Conservation (phyloP, 1,140 invertebrate genomes). For the Formica exsecta region DNA sequence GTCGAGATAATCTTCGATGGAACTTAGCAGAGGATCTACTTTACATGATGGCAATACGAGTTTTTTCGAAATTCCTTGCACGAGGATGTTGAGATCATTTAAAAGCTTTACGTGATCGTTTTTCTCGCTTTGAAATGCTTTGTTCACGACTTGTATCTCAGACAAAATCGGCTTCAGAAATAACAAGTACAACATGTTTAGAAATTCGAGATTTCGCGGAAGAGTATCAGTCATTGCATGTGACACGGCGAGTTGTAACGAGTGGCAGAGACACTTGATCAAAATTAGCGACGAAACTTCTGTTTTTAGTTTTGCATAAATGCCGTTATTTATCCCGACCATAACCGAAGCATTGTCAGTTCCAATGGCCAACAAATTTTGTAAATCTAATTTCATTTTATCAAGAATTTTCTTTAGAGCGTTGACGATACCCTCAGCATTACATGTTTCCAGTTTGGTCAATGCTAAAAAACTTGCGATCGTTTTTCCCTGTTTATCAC, state of each 20-base stretch:
- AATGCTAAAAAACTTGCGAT: neutral
- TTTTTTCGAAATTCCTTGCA: conserved; percentile 11
- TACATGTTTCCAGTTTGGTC: neutral
- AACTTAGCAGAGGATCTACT: conserved; percentile 2
- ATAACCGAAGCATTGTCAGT: conserved; percentile 15
- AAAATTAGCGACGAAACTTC: conserved; percentile 1
- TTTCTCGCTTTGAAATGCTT: too few species aligned
- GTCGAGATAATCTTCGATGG: neutral
- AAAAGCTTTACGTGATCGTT: too few species aligned
- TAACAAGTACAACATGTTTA: neutral
- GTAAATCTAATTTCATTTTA: neutral
- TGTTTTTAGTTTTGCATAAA: conserved; percentile 8
- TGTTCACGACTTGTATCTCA: too few species aligned
- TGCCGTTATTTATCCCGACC: neutral
- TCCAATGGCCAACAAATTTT: neutral
- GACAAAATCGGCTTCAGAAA: too few species aligned
- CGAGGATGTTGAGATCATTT: neutral
- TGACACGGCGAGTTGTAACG: conserved; percentile 1
- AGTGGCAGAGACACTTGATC: neutral
- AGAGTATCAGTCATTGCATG: conserved; percentile 1
- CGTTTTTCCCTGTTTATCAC: too few species aligned
- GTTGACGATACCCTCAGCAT: neutral
- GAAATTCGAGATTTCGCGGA: neutral
- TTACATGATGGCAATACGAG: conserved; percentile 15
- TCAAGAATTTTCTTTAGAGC: neutral